These are phyloP conservation scores for Equus przewalskii DNA, from an alignment of 2,113 vertebrate species.

Conservation along the genomic window DNA sequence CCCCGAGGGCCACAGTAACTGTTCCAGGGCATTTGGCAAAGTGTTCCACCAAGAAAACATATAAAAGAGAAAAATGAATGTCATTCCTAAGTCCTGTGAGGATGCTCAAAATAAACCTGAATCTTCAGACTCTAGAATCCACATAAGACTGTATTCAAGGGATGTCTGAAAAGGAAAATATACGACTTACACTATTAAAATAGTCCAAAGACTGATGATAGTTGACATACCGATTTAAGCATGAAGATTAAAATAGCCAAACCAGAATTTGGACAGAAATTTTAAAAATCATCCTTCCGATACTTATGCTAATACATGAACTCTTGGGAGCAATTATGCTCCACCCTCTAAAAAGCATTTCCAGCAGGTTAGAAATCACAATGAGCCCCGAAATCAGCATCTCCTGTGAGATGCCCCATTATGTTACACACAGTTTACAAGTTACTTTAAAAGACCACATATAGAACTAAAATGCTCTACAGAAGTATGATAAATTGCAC, in stretches of 20 bases:
- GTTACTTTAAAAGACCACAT: slow-evolving; percentile 48
- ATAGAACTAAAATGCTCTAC: slow-evolving; percentile 8
- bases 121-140: neutral
- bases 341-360: slow-evolving; percentile 9
- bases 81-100: neutral
- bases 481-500: neutral
- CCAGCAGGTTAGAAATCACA: neutral
- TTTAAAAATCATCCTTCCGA: slow-evolving; percentile 21
- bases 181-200: slow-evolving; percentile 11
- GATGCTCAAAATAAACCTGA: slow-evolving; percentile 2
- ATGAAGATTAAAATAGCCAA: slow-evolving; percentile 29
- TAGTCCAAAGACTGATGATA: neutral
- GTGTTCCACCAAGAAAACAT: neutral
- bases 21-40: neutral
- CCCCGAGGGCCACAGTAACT: neutral
- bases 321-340: neutral
- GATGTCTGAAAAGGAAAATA: neutral
- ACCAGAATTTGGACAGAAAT: slow-evolving; percentile 10
- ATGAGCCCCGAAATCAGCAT: neutral
- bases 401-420: neutral
- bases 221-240: neutral
- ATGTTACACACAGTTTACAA: neutral
- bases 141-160: neutral
- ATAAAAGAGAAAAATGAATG: neutral
- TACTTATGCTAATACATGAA: neutral